Conservation (phyloP, 1,140 invertebrate species). For the Phymastichus coffea region DNA sequence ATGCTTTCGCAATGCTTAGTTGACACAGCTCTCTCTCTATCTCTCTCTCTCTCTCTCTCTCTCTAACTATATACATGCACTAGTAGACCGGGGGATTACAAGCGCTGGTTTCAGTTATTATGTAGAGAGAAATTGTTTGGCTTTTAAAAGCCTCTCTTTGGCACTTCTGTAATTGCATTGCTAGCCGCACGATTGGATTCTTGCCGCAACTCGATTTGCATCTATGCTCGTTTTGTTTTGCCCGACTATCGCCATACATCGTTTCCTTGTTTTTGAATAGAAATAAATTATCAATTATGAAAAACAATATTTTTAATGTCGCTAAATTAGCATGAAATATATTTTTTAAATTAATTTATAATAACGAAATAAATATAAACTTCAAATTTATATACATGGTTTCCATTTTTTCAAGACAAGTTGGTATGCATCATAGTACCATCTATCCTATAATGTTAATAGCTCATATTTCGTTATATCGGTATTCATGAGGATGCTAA, state of each 20-base stretch:
- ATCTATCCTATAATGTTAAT: too few relatives aligned
- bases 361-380: too few relatives aligned
- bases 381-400: too few relatives aligned
- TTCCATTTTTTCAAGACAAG: too few relatives aligned
- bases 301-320: conserved; percentile 16
- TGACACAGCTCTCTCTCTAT: conserved; percentile 3
- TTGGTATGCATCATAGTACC: too few relatives aligned
- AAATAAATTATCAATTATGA: too few relatives aligned
- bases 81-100: not conserved
- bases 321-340: not conserved
- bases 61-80: too few relatives aligned
- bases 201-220: not conserved
- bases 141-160: conserved; percentile 14
- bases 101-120: not conserved
- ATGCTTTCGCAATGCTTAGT: conserved; percentile 9
- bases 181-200: not conserved
- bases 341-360: conserved; percentile 8
- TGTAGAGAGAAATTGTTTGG: conserved; percentile 10
- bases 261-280: conserved; percentile 9
- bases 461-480: too few relatives aligned
- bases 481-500: too few relatives aligned
- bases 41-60: too few relatives aligned
- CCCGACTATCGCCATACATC: not conserved
- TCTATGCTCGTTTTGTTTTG: not conserved
- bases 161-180: conserved; percentile 15